Conservation (phyloP, 2,797 vertebrate genomes). For the Hydrophis major region DNA sequence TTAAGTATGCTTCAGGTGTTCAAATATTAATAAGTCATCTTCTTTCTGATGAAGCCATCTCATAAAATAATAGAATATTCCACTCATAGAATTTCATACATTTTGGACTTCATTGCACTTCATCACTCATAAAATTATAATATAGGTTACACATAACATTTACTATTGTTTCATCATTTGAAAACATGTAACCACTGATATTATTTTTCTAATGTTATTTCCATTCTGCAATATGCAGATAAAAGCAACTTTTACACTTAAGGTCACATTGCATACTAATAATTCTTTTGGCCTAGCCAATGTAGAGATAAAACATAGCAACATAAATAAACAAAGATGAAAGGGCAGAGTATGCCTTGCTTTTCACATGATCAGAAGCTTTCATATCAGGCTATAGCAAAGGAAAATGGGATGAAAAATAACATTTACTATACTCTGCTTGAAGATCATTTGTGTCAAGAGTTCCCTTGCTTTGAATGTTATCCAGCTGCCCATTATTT, state of each 20-base stretch:
- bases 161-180: neutral
- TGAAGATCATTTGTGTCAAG: neutral
- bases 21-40: neutral
- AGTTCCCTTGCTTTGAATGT: neutral
- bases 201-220: neutral
- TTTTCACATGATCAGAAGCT: neutral
- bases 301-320: neutral
- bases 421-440: neutral
- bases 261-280: neutral
- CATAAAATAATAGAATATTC: neutral
- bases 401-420: neutral
- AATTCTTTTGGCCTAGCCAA: neutral
- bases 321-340: neutral
- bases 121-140: neutral
- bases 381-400: neutral
- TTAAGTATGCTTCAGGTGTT: fast-evolving
- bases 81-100: neutral
- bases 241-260: neutral
- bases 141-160: neutral
- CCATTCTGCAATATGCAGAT: neutral
- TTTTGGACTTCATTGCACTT: neutral
- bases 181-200: neutral
- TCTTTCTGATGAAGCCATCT: neutral
- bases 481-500: neutral
- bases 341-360: neutral